Evolutionary conservation across 2,113 vertebrate genomes (phyloP), one percentile per base, ranked within the genome.

Genomic region (Odobenus rosmarus): DNA sequence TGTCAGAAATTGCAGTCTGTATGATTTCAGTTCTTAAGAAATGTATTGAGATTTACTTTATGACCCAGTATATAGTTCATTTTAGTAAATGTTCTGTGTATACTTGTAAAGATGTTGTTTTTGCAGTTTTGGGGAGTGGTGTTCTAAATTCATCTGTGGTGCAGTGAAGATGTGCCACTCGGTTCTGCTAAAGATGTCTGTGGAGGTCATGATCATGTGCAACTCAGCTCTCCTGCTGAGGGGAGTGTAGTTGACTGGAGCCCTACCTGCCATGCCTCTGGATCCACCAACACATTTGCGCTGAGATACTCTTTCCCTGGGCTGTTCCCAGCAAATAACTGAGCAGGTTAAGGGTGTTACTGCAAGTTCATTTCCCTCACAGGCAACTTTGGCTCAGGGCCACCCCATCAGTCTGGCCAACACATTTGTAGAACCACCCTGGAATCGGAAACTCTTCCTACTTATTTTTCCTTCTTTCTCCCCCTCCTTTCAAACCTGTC

Each of bases 21-120:
- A 24, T 42, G 69, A 39, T 62, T 96, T 91, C 26, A 57, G 26
- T 64, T 53, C 59, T 93, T 87, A 82, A 64, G 49, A 74, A 87
- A 81, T 61, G 5, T 81, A 88, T 28, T n/a, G 76, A 92, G 62
- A 69, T 96, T 83, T 84, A 33, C 59, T 92, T 82, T 62, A 88
- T 62, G 84, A 79, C 51, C 61, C 18, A 24, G n/a, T 46, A 51
- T 21, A 79, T 24, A 24, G 23, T 55, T 13, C 69, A 69, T 19
- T 77, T 92, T 61, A 88, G 23, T 61, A 61, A 69, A 64, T 42
- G 59, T 67, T 61, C 39, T 87, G 49, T 9, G 7, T 19, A 5
- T 53, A 39, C 10, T 69, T 74, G 49, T 74, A 67, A 86, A 81
- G 21, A 81, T 49, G 26, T 9, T 88, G 36, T 51, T 59, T 59